Percentiles rank a stretch among this genome's conserved stretches.
phyloP scores from a whole-genome alignment of 2,888 invertebrate genomes.

The Parthenolecanium corni region DNA sequence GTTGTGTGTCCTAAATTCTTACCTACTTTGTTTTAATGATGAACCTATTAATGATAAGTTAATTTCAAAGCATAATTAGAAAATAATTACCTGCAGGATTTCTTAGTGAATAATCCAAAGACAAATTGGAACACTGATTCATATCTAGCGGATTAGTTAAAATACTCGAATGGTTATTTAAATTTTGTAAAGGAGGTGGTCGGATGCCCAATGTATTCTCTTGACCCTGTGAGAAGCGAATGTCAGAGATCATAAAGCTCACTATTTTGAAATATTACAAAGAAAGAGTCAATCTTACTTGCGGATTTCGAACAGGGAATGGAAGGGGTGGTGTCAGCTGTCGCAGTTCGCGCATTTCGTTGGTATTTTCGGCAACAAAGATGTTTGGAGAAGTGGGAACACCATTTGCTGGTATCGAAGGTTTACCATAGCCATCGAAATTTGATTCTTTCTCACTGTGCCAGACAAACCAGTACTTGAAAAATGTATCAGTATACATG shows the following conservation, averaged over 20 bases:
- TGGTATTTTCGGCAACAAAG: constrained; percentile 13
- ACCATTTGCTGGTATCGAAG: constrained; percentile 7
- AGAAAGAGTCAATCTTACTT: background rate
- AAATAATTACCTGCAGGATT: constrained; percentile 18
- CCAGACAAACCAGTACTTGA: too few species aligned
- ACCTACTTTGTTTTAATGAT: too few species aligned
- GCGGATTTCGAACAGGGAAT: constrained; percentile 17
- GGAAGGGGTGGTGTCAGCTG: constrained; percentile 24
- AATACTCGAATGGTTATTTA: constrained; percentile 13
- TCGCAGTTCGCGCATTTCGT: constrained; percentile 16
- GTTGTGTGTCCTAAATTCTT: too few species aligned
- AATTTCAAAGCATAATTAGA: background rate
- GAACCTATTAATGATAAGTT: too few species aligned
- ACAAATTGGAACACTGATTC: constrained; percentile 22
- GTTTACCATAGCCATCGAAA: constrained; percentile 18
- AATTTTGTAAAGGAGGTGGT: constrained; percentile 16
- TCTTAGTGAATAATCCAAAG: constrained; percentile 19
- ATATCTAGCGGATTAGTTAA: constrained; percentile 15
- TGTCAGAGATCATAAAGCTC: background rate
- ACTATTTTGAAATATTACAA: background rate
- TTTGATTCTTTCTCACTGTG: constrained; percentile 20
- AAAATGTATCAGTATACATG: background rate
- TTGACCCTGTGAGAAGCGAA: constrained; percentile 1
- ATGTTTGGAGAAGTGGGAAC: constrained; percentile 21
- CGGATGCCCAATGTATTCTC: constrained; percentile 17